phyloP scores from a whole-genome alignment of 2,888 invertebrate genomes.

The Tipula unca region DNA sequence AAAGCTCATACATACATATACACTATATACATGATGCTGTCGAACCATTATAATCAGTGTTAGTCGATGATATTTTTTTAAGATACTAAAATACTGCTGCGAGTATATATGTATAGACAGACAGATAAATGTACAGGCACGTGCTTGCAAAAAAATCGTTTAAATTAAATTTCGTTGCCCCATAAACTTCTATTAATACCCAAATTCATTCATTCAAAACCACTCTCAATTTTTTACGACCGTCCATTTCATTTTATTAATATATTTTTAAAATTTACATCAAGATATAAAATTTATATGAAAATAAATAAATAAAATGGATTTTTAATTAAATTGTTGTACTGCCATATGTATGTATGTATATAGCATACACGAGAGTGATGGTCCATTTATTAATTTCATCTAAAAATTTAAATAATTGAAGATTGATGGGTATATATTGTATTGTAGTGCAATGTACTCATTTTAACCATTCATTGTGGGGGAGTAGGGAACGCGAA shows the following conservation, averaged over 20 bases:
- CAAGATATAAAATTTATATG: not conserved
- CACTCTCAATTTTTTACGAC: not conserved
- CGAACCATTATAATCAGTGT: too few relatives aligned
- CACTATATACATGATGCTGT: too few relatives aligned
- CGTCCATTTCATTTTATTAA: not conserved
- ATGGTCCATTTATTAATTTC: not conserved
- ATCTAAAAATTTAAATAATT: not conserved
- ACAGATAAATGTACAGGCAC: not conserved
- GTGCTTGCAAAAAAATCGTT: not conserved
- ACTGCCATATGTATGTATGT: not conserved
- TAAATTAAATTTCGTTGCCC: not conserved
- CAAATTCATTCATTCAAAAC: not conserved
- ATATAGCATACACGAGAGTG: not conserved
- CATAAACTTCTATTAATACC: not conserved
- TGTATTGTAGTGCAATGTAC: not conserved
- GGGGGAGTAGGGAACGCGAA: too few relatives aligned
- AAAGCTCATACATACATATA: too few relatives aligned
- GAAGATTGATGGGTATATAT: not conserved
- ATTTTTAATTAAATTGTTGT: not conserved
- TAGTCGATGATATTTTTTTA: too few relatives aligned
- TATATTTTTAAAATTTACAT: not conserved
- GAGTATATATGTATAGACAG: too few relatives aligned
- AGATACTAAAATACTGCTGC: too few relatives aligned
- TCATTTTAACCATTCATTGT: not conserved
- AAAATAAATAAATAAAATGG: not conserved